Base-by-base conservation (phyloP, 1,140 invertebrate species). In the Pseudomyrmex gracilis region DNA sequence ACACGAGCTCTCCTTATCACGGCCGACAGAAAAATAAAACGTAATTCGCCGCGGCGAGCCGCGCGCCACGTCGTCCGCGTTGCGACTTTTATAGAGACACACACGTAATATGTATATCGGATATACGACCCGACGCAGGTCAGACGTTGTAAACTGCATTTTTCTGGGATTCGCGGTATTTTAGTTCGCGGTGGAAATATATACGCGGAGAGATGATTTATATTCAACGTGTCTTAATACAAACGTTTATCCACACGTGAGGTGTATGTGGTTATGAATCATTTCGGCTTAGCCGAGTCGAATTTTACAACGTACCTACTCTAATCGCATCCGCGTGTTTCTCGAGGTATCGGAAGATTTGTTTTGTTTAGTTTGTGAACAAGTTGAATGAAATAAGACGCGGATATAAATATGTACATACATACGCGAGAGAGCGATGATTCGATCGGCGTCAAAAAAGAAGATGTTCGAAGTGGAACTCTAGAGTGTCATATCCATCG, bases 361-460 rank as follows among this genome's bases (percentile, higher is more conserved):
- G n/a, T n/a, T 13, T 34, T 5, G 34, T 34, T 34, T 7, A 70
- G 71, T 57, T 45, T 57, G 22, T 47, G n/a, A 0, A 58, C 43
- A 43, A 17, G 5, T 47, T 45, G n/a, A 73, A 49, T n/a, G 45
- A 15, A 47, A 45, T 4, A 15, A 24, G 13, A 57, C 4, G 13
- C 49, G 12, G 13, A 45, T 51, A 64, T 53, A 22, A 3, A 63
- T 51, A 51, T 9, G 45, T 17, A 8, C 24, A 43, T 34, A n/a
- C 58, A 7, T 1, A 13, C 20, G 8, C 8, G 63, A 67, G 12
- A 17, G 74, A 83, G 60, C 57, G 47, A 73, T 3, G n/a, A 53
- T 13, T 17, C 57, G 57, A 34, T 84, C 73, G 49, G 73, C 73
- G 49, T 61, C 22, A 22, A 22, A 73, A 78, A 87, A 73, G 20